Percentiles rank a stretch among this genome's conserved stretches.
Evolutionary conservation across 2,888 invertebrate genomes (phyloP).

Genomic region (Cephus nigrinus): DNA sequence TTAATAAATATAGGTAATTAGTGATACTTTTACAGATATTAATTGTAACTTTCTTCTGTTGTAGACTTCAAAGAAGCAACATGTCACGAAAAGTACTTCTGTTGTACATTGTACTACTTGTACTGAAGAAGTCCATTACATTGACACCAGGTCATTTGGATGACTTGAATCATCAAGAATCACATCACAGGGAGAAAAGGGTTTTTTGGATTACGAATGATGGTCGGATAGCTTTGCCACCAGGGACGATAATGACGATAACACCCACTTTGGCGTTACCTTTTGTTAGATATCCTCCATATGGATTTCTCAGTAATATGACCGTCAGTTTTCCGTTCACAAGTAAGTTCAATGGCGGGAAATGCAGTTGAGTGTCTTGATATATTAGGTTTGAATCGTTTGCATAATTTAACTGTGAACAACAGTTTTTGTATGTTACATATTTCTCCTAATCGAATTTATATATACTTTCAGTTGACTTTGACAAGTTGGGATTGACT

Average conservation of each 20-base stretch:
- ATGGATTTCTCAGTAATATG: constrained; percentile 86
- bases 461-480: constrained; percentile 75
- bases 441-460: not conserved
- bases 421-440: not conserved
- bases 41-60: not conserved
- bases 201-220: constrained; percentile 88
- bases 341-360: constrained; percentile 71
- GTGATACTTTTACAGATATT: not conserved
- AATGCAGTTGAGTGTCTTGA: not conserved
- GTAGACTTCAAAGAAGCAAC: not conserved
- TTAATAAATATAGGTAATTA: not conserved
- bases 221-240: constrained; percentile 84
- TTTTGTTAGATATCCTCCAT: constrained; percentile 85
- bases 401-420: not conserved
- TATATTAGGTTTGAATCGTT: not conserved
- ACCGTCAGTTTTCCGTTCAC: constrained; percentile 86
- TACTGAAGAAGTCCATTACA: not conserved
- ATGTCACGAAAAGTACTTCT: not conserved
- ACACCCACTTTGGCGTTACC: constrained; percentile 85
- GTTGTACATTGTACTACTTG: not conserved
- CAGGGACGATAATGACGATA: constrained; percentile 83
- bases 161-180: constrained; percentile 29
- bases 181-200: constrained; percentile 83
- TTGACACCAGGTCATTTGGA: constrained; percentile 10
- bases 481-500: constrained; percentile 86